A percentile compares a stretch with the other conserved stretches of the same genome.
These are phyloP conservation scores for Lasioglossum zephyrum DNA, from an alignment of 2,888 invertebrate genomes.

Conservation along the genomic window DNA sequence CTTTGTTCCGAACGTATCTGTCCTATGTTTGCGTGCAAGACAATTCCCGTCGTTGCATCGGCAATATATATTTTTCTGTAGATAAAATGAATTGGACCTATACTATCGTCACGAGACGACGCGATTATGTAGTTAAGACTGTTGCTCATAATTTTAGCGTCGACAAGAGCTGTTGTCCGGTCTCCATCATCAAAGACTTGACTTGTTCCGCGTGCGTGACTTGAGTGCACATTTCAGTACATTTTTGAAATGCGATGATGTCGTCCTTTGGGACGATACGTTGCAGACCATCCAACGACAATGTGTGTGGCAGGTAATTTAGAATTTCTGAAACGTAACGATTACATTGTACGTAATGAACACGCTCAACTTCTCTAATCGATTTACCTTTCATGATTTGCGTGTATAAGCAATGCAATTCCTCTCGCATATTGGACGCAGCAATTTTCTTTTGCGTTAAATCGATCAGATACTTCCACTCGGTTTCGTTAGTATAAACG, in stretches of 20 bases:
- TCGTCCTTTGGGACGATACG: constrained; percentile 82
- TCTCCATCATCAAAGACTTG: constrained; percentile 83
- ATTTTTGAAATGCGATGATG: constrained; percentile 79
- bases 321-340: constrained; percentile 79
- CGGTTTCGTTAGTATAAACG: constrained; percentile 80
- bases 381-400: constrained; percentile 79
- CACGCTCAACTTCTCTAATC: background rate
- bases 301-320: constrained; percentile 80
- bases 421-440: constrained; percentile 71
- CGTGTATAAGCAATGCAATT: constrained; percentile 74
- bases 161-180: constrained; percentile 82
- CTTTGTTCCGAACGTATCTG: constrained; percentile 21
- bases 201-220: constrained; percentile 83
- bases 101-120: constrained; percentile 34
- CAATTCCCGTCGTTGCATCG: constrained; percentile 19
- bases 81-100: constrained; percentile 48
- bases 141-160: constrained; percentile 76
- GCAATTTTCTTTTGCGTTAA: constrained; percentile 79
- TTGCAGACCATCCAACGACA: constrained; percentile 81
- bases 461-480: constrained; percentile 82
- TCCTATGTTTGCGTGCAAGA: constrained; percentile 27
- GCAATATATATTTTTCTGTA: constrained; percentile 8
- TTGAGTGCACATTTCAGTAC: constrained; percentile 82
- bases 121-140: constrained; percentile 22
- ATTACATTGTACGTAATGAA: constrained; percentile 17